A percentile compares a stretch with the other conserved stretches of the same genome.
These are phyloP conservation scores for Drosophila ficusphila DNA, from an alignment of 1,140 invertebrate genomes.

Conservation along the genomic window DNA sequence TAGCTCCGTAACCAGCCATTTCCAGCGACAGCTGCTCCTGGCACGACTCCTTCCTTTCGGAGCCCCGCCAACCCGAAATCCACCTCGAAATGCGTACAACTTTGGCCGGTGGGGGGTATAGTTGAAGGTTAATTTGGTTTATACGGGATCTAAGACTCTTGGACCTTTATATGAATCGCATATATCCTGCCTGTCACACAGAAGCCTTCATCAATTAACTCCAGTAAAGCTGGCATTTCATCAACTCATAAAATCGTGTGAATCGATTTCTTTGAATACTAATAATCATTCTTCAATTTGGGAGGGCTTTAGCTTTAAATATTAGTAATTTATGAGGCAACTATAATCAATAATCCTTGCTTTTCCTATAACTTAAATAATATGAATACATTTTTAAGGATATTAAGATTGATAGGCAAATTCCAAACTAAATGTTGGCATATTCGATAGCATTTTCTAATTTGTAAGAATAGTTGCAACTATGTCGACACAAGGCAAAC, in stretches of 20 bases:
- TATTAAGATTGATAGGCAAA: too few relatives aligned
- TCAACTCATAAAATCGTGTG: not conserved
- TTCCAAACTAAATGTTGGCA: too few relatives aligned
- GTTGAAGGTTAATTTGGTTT: conserved; percentile 10
- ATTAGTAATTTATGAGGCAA: not conserved
- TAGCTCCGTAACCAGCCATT: conserved; percentile 11
- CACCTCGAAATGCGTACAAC: conserved; percentile 8
- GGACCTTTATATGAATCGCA: not conserved
- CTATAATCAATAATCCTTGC: too few relatives aligned
- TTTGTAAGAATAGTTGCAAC: conserved; percentile 15
- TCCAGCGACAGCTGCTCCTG: conserved; percentile 30
- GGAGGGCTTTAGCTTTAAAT: not conserved
- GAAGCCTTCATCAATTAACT: not conserved
- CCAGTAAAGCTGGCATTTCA: not conserved
- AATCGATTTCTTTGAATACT: not conserved
- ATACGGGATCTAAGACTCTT: not conserved
- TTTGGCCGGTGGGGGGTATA: not conserved
- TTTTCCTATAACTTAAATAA: too few relatives aligned
- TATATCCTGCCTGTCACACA: not conserved
- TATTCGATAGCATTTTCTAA: not conserved
- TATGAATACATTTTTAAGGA: too few relatives aligned
- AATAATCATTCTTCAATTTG: not conserved
- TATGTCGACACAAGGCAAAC: conserved; percentile 1
- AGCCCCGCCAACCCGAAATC: not conserved
- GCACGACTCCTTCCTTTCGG: conserved; percentile 24